These are phyloP conservation scores for Chloroceryle amazona DNA, from an alignment of 2,797 vertebrate species.

Conservation along the genomic window DNA sequence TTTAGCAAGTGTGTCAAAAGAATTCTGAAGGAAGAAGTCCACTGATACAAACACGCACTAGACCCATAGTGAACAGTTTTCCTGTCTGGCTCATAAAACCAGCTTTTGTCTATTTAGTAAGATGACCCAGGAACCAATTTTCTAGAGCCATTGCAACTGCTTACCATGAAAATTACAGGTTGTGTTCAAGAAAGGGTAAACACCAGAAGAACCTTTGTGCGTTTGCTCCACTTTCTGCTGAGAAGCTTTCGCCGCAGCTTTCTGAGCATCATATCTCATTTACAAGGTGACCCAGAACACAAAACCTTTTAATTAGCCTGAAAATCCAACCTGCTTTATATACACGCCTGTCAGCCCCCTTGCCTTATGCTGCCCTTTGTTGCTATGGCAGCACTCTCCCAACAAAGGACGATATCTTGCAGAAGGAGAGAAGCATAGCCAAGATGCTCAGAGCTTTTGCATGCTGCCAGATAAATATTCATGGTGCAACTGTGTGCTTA, in stretches of 20 bases:
- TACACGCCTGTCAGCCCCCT: conserved; percentile 77
- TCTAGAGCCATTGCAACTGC: neutral
- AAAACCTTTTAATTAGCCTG: conserved; percentile 77
- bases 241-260: conserved; percentile 6
- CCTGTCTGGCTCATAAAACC: neutral
- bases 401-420: conserved; percentile 79
- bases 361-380: conserved; percentile 83
- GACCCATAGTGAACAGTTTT: neutral
- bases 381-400: conserved; percentile 83
- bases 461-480: conserved; percentile 56
- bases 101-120: conserved; percentile 41
- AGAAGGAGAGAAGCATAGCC: neutral
- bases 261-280: conserved; percentile 67
- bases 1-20: conserved; percentile 20
- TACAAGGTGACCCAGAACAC: conserved; percentile 68
- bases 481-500: conserved; percentile 23
- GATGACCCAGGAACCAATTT: neutral
- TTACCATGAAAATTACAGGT: neutral
- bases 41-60: neutral
- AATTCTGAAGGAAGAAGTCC: neutral
- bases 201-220: neutral
- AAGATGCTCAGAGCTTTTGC: conserved; percentile 9
- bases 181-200: neutral
- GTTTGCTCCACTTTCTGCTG: neutral
- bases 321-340: conserved; percentile 74